Base-by-base conservation (phyloP, 2,888 invertebrate species). In the Lasioglossum zephyrum region DNA sequence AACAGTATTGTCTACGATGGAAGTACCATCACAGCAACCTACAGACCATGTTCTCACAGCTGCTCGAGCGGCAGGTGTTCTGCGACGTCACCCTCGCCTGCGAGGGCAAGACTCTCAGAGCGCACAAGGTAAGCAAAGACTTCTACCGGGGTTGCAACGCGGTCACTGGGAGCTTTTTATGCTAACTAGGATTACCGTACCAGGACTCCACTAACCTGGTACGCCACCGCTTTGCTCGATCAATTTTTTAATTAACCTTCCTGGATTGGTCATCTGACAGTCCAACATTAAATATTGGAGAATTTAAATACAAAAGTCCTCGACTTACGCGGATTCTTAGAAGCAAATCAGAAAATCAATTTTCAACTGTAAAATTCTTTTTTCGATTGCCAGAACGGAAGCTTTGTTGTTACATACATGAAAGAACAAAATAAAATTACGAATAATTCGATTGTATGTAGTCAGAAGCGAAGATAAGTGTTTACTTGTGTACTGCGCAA, bases 1-100 rank as follows among this genome's bases (percentile, higher is more conserved):
- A 98, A 95, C 98, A 98, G 95, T 98, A 98, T 96, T 98, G 98
- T 95, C 96, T 98, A 92, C 96, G 98, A 95, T 98, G 98, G 98
- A 98, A 98, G 94, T 98, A 98, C 95, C 98, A 98, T 95, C 98
- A 98, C 95, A 97, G 97, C 90, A 98, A 98, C 95, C 96, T 98
- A 90, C 98, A 98, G 96, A 97, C 97, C 53, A 98, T 98, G 97
- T 98, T 98, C 95, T 97, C 98, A 79, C 98, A 98, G 95, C 96
- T 99, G 82, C 95, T 98, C 84, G 98, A 98, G 94, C 95, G 98
- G 94, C 98, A 98, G 94, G 97, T 98, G 87, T 98, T 98, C 95
- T 98, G 98, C 95, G 97, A 98, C 95, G 98, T 98, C 89, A 98
- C 98, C 44, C 95, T 98, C 91, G 98, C 98, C 92, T 98, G 98